A percentile compares a stretch with the other conserved stretches of the same genome.
Conservation (phyloP, 1,140 invertebrate genomes). For the Lepidurus packardi region DNA sequence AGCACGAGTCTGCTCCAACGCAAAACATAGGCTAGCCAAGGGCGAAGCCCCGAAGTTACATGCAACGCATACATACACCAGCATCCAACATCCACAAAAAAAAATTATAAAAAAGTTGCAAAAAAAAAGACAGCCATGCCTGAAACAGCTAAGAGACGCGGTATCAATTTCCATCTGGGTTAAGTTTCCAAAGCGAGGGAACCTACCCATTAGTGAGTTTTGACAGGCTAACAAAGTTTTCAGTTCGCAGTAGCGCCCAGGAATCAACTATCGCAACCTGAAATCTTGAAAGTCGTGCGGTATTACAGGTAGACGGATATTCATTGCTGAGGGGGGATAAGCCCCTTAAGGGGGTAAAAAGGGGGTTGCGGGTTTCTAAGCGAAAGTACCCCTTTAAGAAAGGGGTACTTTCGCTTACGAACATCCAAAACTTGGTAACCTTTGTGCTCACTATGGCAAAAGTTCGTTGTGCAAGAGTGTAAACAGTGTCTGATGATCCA, state of each 20-base stretch:
- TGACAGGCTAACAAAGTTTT: constrained; percentile 22
- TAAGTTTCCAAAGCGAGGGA: background rate
- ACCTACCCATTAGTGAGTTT: background rate
- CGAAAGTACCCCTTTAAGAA: too few relatives aligned
- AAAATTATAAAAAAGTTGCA: background rate
- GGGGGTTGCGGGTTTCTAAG: too few relatives aligned
- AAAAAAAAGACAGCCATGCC: background rate
- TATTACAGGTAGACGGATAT: too few relatives aligned
- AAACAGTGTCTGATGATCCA: constrained; percentile 2
- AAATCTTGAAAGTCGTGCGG: background rate
- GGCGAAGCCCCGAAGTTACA: background rate
- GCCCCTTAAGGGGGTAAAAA: too few relatives aligned
- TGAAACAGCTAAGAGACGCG: background rate
- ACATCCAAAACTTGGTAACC: too few relatives aligned
- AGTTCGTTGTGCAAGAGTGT: background rate
- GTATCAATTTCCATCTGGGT: constrained; percentile 17
- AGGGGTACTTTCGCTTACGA: too few relatives aligned
- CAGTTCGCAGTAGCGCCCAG: constrained; percentile 12
- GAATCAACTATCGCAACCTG: background rate
- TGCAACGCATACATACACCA: background rate
- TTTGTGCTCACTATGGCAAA: too few relatives aligned
- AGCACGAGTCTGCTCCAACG: constrained; percentile 7
- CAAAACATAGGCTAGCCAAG: constrained; percentile 5
- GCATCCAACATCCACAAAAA: background rate
- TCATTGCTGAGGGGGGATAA: too few relatives aligned